Base-by-base conservation (phyloP, 2,888 invertebrate species). In the Microctonus brassicae region DNA sequence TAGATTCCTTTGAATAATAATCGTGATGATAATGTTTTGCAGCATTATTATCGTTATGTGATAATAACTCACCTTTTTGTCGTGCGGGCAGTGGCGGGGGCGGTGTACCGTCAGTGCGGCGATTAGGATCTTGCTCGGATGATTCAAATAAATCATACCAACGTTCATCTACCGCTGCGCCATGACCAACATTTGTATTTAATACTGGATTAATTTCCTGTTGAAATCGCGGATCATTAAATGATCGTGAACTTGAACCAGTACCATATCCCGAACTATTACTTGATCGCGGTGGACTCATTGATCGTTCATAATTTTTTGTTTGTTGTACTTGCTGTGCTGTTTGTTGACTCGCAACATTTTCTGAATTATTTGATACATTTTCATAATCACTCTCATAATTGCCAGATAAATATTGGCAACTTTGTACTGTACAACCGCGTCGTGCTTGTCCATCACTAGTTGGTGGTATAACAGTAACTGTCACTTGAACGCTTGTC, bases 211-310 rank as follows among this genome's bases (percentile, higher is more conserved):
- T 76, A 67, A 91, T 91, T 89, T 90, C 86, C 75, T 87, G 79
- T 69, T 83, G 83, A 79, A 85, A 86, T 66, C 87, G 83, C 39
- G 87, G 87, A 82, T 87, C 86, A 80, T 86, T 87, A 80, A 87
- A 87, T 77, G 87, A 87, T 75, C 86, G 83, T 67, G 87, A 87
- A 79, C 87, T 87, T 29, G 87, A 87, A 86, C 94, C 95, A 7
- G 95, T 95, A 71, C 95, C 95, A 85, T 95, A 95, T 3, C 95
- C 95, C 42, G 94, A 94, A 89, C 94, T 94, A 85, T 94, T 94
- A 81, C 93, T 93, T 75, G 95, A 93, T 81, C 94, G 91, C 65
- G 95, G 95, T 61, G 95, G 95, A 58, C 93, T 92, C 87, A 94
- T 88, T 78, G 93, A 93, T 73, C 94, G 89, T 83, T 94, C 94